Conservation (phyloP, 64 coral and sea anemone species). For the Actinia equina region DNA sequence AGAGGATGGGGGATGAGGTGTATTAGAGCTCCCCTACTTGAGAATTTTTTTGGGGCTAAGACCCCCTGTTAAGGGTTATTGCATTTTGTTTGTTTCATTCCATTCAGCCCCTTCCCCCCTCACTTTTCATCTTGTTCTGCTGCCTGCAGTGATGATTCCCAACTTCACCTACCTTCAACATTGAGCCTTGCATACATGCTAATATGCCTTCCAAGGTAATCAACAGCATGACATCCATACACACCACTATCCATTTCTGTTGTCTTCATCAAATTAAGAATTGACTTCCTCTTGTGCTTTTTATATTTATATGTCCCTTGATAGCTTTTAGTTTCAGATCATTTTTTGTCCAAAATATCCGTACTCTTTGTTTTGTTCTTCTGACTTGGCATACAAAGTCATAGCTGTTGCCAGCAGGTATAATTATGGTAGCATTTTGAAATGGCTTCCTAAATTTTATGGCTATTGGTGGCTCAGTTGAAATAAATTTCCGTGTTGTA, state of each 20-base stretch:
- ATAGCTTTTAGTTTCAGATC: background rate
- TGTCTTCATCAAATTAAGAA: slow-evolving; percentile 5
- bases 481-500: background rate
- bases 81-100: too few species aligned
- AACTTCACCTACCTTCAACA: background rate
- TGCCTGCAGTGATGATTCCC: too few species aligned
- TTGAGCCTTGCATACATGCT: slow-evolving; percentile 4
- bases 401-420: background rate
- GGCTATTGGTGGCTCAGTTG: background rate
- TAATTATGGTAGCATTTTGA: slow-evolving; percentile 12
- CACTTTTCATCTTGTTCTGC: too few species aligned
- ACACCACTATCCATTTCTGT: slow-evolving; percentile 27
- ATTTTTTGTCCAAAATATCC: slow-evolving; percentile 37
- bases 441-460: slow-evolving; percentile 37
- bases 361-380: slow-evolving; percentile 13
- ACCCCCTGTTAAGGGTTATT: too few species aligned
- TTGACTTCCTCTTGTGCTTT: slow-evolving; percentile 14
- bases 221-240: slow-evolving; percentile 33
- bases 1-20: too few species aligned
- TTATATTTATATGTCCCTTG: slow-evolving; percentile 10
- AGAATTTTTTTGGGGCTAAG: too few species aligned
- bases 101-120: too few species aligned
- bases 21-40: too few species aligned
- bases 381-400: slow-evolving; percentile 37
- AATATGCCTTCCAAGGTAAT: slow-evolving; percentile 3